Conservation (phyloP, 2,113 vertebrate genomes). For the Phainopepla nitens region DNA sequence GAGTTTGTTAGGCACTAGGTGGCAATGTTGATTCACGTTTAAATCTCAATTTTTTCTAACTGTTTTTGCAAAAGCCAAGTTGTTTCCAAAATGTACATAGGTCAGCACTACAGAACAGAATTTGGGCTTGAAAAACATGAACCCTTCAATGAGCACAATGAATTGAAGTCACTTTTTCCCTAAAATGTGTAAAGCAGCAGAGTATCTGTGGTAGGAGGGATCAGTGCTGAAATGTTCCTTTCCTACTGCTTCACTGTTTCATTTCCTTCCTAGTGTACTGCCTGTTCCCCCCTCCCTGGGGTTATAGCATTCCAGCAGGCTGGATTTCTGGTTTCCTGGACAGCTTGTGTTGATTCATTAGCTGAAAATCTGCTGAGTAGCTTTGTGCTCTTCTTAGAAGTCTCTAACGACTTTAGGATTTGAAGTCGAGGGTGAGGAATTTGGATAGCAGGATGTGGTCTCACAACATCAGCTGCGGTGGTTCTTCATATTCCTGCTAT, state of each 20-base stretch:
- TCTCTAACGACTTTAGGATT: neutral
- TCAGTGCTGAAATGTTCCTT: neutral
- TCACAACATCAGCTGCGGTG: neutral
- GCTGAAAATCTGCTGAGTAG: constrained; percentile 50
- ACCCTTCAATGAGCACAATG: neutral
- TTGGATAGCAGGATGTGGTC: constrained; percentile 23
- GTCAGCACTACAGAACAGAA: constrained; percentile 35
- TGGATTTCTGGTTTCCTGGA: constrained; percentile 59
- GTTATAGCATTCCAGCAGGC: constrained; percentile 39
- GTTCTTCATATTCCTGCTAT: neutral
- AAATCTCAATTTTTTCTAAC: neutral
- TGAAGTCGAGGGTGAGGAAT: neutral
- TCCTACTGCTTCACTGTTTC: constrained; percentile 24
- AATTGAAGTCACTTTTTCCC: neutral
- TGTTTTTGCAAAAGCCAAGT: neutral
- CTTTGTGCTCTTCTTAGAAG: constrained; percentile 13
- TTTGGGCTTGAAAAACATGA: neutral
- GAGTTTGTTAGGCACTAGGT: constrained; percentile 43
- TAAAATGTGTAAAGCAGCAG: neutral
- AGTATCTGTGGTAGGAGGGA: neutral
- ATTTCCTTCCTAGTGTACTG: constrained; percentile 34
- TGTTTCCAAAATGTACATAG: neutral
- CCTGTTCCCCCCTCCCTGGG: neutral
- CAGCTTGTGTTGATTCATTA: constrained; percentile 51
- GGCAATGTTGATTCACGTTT: constrained; percentile 44